phyloP scores from a whole-genome alignment of 2,113 vertebrate genomes.

The Strix uralensis region DNA sequence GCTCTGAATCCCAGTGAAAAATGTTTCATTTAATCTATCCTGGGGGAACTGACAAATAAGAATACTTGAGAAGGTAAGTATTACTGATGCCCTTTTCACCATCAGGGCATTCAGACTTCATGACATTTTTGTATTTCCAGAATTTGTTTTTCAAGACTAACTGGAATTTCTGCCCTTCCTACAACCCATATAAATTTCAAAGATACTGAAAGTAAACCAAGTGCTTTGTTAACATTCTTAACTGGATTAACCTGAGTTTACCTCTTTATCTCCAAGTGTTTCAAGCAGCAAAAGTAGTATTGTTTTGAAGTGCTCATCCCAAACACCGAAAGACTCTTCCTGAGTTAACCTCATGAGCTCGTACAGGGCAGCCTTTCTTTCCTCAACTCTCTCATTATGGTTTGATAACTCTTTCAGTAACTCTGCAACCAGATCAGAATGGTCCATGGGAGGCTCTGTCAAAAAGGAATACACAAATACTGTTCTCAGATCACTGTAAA shows the following conservation, averaged over 20 bases:
- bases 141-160: not conserved
- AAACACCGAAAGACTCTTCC: slow-evolving; percentile 89
- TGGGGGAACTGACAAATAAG: not conserved
- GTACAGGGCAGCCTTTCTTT: slow-evolving; percentile 89
- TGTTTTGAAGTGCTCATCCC: slow-evolving; percentile 98
- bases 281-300: slow-evolving; percentile 91
- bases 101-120: not conserved
- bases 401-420: slow-evolving; percentile 93
- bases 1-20: not conserved
- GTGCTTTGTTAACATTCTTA: not conserved
- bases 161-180: not conserved
- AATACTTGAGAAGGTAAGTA: not conserved
- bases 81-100: not conserved
- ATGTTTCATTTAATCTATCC: fast-evolving
- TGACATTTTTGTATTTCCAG: not conserved
- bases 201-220: not conserved
- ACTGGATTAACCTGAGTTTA: slow-evolving; percentile 43
- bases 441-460: slow-evolving; percentile 87
- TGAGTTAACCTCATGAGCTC: slow-evolving; percentile 92
- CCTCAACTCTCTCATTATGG: slow-evolving; percentile 92
- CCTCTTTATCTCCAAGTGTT: slow-evolving; percentile 94
- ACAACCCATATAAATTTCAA: not conserved
- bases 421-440: slow-evolving; percentile 92
- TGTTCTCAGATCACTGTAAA: not conserved
- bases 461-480: not conserved